phyloP scores from a whole-genome alignment of 2,113 vertebrate genomes.

The Microtus richardsoni region DNA sequence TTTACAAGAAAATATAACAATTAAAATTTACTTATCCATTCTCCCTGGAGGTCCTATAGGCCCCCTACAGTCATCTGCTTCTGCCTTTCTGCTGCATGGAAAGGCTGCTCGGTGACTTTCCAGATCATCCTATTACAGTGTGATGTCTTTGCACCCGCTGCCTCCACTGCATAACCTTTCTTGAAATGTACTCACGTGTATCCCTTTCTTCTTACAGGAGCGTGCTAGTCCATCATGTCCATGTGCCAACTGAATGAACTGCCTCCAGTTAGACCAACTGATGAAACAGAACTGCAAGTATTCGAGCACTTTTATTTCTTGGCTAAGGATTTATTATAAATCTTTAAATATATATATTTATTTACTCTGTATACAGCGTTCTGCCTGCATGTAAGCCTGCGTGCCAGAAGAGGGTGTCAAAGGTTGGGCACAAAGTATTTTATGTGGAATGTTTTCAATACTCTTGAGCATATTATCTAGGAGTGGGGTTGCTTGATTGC shows the following conservation, averaged over 20 bases:
- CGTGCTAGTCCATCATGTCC: neutral
- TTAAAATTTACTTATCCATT: neutral
- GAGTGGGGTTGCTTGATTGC: too few relatives aligned
- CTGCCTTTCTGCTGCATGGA: neutral
- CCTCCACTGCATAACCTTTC: neutral
- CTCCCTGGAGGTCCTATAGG: neutral
- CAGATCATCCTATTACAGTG: neutral
- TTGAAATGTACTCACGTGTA: neutral
- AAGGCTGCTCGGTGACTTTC: neutral
- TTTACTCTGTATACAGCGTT: too few relatives aligned
- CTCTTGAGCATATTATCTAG: neutral
- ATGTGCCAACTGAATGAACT: neutral
- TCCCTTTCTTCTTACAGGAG: neutral
- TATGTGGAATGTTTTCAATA: neutral
- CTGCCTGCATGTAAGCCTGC: too few relatives aligned
- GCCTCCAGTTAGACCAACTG: neutral
- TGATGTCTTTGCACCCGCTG: neutral
- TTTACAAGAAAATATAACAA: neutral
- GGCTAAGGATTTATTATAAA: too few relatives aligned
- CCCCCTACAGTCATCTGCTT: neutral
- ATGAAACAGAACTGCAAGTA: neutral
- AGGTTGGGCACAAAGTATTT: too few relatives aligned
- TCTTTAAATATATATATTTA: too few relatives aligned
- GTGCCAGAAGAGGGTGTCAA: too few relatives aligned
- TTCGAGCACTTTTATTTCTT: neutral